A percentile compares a stretch with the other conserved stretches of the same genome.
Evolutionary conservation across 2,888 invertebrate species (phyloP).

Genomic region (Hypolimnas misippus): DNA sequence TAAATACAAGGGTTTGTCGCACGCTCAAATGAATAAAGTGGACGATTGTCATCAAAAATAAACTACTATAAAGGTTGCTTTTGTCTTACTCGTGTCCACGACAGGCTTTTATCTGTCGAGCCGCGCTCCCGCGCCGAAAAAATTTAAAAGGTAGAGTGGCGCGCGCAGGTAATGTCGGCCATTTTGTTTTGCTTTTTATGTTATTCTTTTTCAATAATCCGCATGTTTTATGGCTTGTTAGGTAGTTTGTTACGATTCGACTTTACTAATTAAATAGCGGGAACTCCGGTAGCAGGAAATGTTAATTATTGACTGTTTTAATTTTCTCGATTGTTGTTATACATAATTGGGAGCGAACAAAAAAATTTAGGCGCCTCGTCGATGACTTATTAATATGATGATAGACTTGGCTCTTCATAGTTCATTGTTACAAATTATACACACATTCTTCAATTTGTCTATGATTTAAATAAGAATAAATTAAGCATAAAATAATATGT

Average conservation of each 20-base stretch:
- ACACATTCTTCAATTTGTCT: background rate
- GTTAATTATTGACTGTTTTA: constrained; percentile 36
- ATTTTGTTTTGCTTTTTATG: constrained; percentile 70
- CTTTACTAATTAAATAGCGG: constrained; percentile 69
- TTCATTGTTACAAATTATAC: background rate
- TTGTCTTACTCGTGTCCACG: constrained; percentile 81
- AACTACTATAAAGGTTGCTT: constrained; percentile 71
- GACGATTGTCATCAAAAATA: constrained; percentile 75
- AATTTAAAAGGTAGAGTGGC: constrained; percentile 56
- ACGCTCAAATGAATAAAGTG: constrained; percentile 56
- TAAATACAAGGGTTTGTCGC: constrained; percentile 11
- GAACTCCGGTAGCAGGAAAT: constrained; percentile 67
- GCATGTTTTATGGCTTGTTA: constrained; percentile 79
- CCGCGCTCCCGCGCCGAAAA: constrained; percentile 56
- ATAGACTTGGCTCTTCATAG: background rate
- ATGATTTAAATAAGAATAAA: background rate
- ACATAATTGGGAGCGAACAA: background rate
- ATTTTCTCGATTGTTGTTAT: constrained; percentile 4
- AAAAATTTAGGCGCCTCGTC: constrained; percentile 3
- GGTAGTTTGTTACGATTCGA: constrained; percentile 68
- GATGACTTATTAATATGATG: constrained; percentile 3
- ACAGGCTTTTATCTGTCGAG: constrained; percentile 64
- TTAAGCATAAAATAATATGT: background rate
- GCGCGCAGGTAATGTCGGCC: constrained; percentile 74
- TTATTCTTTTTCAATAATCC: constrained; percentile 77